Evolutionary conservation across 2,888 invertebrate genomes (phyloP).

Genomic region (Erebia aethiops): DNA sequence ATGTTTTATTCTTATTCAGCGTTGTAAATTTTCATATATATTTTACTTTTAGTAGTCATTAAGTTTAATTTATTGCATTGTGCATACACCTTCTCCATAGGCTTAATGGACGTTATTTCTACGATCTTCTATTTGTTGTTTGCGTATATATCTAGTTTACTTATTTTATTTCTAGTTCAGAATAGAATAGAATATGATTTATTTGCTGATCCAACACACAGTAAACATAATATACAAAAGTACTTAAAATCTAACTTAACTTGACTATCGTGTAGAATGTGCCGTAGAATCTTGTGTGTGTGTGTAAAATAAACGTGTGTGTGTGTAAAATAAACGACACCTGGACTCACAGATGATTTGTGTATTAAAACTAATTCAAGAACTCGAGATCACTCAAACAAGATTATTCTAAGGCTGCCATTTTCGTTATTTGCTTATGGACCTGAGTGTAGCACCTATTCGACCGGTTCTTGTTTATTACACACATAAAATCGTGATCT

Average conservation of each 20-base stretch:
- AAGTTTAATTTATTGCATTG: conserved; percentile 59
- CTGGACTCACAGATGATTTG: neutral
- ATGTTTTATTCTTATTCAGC: conserved; percentile 42
- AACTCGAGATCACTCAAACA: neutral
- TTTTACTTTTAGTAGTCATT: conserved; percentile 61
- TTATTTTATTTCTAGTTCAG: neutral
- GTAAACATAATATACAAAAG: no score
- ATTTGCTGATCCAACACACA: no score
- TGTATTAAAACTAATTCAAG: conserved; percentile 11
- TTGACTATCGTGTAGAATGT: no score
- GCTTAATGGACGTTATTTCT: conserved; percentile 46
- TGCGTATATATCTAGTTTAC: conserved; percentile 11
- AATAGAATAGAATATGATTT: no score
- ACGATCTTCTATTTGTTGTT: conserved; percentile 7
- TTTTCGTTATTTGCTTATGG: conserved; percentile 5
- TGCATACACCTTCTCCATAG: conserved; percentile 52
- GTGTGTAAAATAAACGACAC: neutral
- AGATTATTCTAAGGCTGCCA: neutral
- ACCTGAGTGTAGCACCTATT: conserved; percentile 15
- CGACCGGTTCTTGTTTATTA: conserved; percentile 35
- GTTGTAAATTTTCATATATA: conserved; percentile 58
- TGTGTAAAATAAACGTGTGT: no score
- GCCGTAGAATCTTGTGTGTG: no score
- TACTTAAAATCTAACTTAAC: no score
- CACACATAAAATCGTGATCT: conserved; percentile 36